Conservation (phyloP, 2,797 vertebrate species). For the Lepus oiostolus region DNA sequence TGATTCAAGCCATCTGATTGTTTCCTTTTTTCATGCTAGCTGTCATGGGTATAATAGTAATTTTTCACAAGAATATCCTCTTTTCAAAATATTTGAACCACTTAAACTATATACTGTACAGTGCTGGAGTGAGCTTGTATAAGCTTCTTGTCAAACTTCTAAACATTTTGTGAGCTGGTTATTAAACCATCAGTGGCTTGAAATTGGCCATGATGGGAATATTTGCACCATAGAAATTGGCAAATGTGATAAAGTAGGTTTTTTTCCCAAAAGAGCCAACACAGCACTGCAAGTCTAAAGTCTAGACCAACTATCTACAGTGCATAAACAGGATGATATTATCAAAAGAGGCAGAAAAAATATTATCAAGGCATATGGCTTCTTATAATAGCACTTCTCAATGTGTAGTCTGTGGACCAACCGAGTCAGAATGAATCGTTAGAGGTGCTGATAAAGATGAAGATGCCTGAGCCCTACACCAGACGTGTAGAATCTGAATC, state of each 20-base stretch:
- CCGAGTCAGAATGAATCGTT: background rate
- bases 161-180: background rate
- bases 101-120: background rate
- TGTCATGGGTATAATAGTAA: background rate
- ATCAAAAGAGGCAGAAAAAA: conserved; percentile 27
- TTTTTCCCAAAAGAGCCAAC: conserved; percentile 8
- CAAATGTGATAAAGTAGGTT: background rate
- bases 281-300: background rate
- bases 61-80: background rate
- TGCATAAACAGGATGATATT: conserved; percentile 10
- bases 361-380: conserved; percentile 12
- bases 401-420: background rate
- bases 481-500: background rate
- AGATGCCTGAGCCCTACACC: background rate
- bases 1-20: background rate
- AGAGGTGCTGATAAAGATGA: background rate
- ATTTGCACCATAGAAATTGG: background rate
- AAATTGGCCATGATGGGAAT: background rate
- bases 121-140: background rate
- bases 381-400: conserved; percentile 9
- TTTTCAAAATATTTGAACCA: conserved; percentile 49
- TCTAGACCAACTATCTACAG: background rate
- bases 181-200: background rate
- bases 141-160: background rate
- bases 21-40: background rate